Base-by-base conservation (phyloP, 2,113 vertebrate species). In the Sylvia atricapilla region DNA sequence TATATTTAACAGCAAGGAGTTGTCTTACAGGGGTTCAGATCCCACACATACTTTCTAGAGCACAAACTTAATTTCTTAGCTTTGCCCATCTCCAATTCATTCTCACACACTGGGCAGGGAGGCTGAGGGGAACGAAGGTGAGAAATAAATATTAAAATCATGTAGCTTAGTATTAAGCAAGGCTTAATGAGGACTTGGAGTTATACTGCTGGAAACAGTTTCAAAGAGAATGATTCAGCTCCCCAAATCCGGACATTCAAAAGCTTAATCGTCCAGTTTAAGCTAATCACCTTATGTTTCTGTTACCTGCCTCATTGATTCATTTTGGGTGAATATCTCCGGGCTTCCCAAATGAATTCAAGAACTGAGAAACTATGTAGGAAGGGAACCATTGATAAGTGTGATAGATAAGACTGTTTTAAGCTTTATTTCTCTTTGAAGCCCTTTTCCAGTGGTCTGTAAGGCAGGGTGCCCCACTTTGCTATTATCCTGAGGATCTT, bases 201-300 rank as follows among this genome's bases (percentile, higher is more conserved):
- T 86, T 84, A 52, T 30, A 24, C 39, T 60, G 27, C 75, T 86
- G 72, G 76, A 77, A 95, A 70, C 10, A 33, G 31, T 95, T 95
- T 95, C 91, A 84, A 94, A 96, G 91, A 80, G 79, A 89, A 53
- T 37, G 79, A 80, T 90, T 95, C 83, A 92, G 76, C 46, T 95
- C 76, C 76, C 68, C 25, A 86, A 77, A 92, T 74, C 77, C 3
- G 0, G 59, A n/a, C 46, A 58, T 46, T 83, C 84, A 80, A 90
- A 86, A 81, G 59, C 67, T 92, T 95, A 95, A 95, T 95, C 25
- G 0, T 84, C 58, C 76, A 49, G 59, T 30, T 94, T 90, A 83
- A 90, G 76, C 49, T 95, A 95, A 96, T 96, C 76, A 89, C 76
- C 87, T 96, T 92, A 94, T 92, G 87, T 77, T 95, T 87, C 89